A percentile compares a stretch with the other conserved stretches of the same genome.
These are phyloP conservation scores for Drymonia ruficornis DNA, from an alignment of 2,888 invertebrate genomes.

Conservation along the genomic window DNA sequence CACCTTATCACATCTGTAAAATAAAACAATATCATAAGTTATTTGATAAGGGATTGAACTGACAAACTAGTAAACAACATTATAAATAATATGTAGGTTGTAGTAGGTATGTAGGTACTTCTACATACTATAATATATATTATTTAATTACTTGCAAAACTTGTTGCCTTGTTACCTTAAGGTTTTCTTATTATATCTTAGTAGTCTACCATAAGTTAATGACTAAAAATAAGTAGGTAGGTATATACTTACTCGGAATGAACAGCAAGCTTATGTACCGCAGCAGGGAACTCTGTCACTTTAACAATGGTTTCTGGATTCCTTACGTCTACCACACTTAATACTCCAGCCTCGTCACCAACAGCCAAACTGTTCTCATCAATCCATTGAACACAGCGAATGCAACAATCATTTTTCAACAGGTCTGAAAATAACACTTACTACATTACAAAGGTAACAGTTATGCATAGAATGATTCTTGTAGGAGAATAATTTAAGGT, in stretches of 20 bases:
- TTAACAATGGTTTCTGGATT: slow-evolving; percentile 48
- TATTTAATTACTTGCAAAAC: too few relatives aligned
- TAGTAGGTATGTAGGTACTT: too few relatives aligned
- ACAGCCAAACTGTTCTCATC: slow-evolving; percentile 67
- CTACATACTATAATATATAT: too few relatives aligned
- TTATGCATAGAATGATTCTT: too few relatives aligned
- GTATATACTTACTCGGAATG: slow-evolving; percentile 60
- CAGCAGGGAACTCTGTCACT: slow-evolving; percentile 64
- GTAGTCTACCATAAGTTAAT: too few relatives aligned
- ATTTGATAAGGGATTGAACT: not conserved
- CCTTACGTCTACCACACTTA: slow-evolving; percentile 65
- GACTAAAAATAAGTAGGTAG: too few relatives aligned
- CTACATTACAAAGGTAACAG: too few relatives aligned
- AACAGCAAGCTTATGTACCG: slow-evolving; percentile 65
- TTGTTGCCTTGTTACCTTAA: too few relatives aligned
- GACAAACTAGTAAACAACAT: not conserved
- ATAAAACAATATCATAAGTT: slow-evolving; percentile 7
- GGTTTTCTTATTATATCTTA: too few relatives aligned
- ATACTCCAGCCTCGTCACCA: slow-evolving; percentile 74
- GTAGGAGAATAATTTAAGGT: too few relatives aligned
- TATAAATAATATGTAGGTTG: too few relatives aligned
- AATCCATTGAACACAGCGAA: slow-evolving; percentile 73
- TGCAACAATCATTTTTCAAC: slow-evolving; percentile 63
- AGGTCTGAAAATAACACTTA: slow-evolving; percentile 55
- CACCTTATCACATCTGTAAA: slow-evolving; percentile 61